Evolutionary conservation across 2,888 invertebrate genomes (phyloP).

Genomic region (Girardia tigrina): DNA sequence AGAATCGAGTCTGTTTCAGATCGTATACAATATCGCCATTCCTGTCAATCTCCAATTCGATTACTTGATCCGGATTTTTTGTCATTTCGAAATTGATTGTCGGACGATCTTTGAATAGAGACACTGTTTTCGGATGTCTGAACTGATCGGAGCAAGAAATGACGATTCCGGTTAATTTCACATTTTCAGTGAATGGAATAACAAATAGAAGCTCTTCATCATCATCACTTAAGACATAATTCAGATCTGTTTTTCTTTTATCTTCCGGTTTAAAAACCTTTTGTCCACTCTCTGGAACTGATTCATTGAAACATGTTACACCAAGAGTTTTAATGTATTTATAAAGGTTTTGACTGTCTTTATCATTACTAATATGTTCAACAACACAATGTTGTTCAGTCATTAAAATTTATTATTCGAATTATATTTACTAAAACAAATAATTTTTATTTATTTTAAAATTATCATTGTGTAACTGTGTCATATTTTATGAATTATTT

Average conservation of each 20-base stretch:
- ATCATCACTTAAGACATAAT: constrained; percentile 78
- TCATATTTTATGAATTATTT: no score
- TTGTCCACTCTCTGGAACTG: constrained; percentile 6
- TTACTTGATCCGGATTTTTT: no score
- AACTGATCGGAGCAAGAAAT: constrained; percentile 75
- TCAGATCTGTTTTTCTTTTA: neutral
- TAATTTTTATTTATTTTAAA: no score
- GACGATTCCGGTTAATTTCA: constrained; percentile 83
- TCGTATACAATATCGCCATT: no score
- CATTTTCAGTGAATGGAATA: constrained; percentile 86
- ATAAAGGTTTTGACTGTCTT: neutral
- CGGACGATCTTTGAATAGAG: constrained; percentile 76
- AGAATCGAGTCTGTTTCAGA: no score
- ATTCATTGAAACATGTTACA: neutral
- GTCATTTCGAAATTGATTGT: constrained; percentile 92
- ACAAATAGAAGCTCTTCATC: constrained; percentile 90
- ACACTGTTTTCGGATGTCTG: constrained; percentile 63
- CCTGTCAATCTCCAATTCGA: no score
- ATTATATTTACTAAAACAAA: no score
- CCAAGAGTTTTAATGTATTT: neutral
- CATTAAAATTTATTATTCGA: neutral
- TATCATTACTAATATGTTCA: neutral
- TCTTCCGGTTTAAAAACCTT: neutral
- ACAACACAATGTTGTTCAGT: neutral
- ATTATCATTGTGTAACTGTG: no score